Evolutionary conservation across 2,888 invertebrate species (phyloP).

Genomic region (Notocelia uddmanniana): DNA sequence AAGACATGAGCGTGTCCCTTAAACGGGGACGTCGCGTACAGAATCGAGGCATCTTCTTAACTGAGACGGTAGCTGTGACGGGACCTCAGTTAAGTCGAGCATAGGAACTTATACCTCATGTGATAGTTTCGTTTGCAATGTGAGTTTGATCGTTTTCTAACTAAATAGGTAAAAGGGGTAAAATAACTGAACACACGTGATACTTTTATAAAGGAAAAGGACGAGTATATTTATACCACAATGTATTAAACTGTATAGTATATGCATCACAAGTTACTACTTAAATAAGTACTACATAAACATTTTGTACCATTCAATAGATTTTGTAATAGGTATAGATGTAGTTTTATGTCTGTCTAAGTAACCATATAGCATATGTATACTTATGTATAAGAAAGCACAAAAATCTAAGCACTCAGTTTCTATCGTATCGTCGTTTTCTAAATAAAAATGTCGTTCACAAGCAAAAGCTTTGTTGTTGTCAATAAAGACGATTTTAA

Average conservation of each 20-base stretch:
- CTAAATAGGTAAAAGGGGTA: not conserved
- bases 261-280: slow-evolving; percentile 43
- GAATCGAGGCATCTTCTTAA: too few species aligned
- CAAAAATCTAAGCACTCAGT: slow-evolving; percentile 74
- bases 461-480: not conserved
- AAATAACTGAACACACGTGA: slow-evolving; percentile 9
- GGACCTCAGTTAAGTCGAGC: too few species aligned
- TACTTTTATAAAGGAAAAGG: slow-evolving; percentile 23
- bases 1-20: too few species aligned
- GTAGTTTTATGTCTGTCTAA: slow-evolving; percentile 63
- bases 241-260: slow-evolving; percentile 49
- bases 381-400: slow-evolving; percentile 61
- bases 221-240: slow-evolving; percentile 49
- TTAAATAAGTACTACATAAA: slow-evolving; percentile 52
- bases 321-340: slow-evolving; percentile 70
- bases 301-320: slow-evolving; percentile 74
- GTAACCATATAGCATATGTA: slow-evolving; percentile 50
- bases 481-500: not conserved
- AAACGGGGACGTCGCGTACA: too few species aligned
- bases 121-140: not conserved
- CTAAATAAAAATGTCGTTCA: slow-evolving; percentile 52
- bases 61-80: too few species aligned
- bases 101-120: not conserved
- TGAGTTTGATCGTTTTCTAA: slow-evolving; percentile 3
- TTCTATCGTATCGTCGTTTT: slow-evolving; percentile 71